phyloP scores from a whole-genome alignment of 2,888 invertebrate genomes.

The Xanthorhoe spadicearia region DNA sequence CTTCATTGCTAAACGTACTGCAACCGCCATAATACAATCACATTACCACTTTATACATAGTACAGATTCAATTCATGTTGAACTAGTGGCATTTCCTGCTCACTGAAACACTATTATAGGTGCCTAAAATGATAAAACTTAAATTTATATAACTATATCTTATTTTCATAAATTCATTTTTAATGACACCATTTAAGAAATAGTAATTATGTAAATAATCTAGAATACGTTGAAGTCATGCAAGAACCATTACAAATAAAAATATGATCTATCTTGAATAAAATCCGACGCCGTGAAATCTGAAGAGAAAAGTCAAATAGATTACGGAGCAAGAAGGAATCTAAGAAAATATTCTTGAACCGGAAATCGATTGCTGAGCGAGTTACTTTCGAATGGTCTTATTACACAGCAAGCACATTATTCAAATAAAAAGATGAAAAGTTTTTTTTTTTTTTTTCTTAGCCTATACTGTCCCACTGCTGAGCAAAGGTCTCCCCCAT shows the following conservation, averaged over 20 bases:
- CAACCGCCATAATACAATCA: neutral
- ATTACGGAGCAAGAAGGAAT: constrained; percentile 12
- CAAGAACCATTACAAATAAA: neutral
- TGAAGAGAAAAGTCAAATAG: constrained; percentile 15
- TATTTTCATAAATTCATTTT: too few relatives aligned
- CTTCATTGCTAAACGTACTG: neutral
- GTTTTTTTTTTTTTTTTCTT: too few relatives aligned
- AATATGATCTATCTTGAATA: neutral
- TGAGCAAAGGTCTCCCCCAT: too few relatives aligned
- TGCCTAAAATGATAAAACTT: too few relatives aligned
- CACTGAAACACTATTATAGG: neutral
- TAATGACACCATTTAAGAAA: too few relatives aligned
- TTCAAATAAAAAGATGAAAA: neutral
- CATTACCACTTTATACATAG: neutral
- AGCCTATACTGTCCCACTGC: too few relatives aligned
- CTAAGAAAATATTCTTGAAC: neutral
- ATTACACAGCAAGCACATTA: constrained; percentile 4
- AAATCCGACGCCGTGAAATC: constrained; percentile 10
- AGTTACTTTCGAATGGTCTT: constrained; percentile 11
- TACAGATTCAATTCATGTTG: neutral
- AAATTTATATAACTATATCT: too few relatives aligned
- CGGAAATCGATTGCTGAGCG: constrained; percentile 12
- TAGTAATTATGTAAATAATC: neutral
- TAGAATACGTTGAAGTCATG: too few relatives aligned
- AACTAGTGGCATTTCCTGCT: too few relatives aligned